Conservation (phyloP, 2,113 vertebrate species). For the Acanthisitta chloris region DNA sequence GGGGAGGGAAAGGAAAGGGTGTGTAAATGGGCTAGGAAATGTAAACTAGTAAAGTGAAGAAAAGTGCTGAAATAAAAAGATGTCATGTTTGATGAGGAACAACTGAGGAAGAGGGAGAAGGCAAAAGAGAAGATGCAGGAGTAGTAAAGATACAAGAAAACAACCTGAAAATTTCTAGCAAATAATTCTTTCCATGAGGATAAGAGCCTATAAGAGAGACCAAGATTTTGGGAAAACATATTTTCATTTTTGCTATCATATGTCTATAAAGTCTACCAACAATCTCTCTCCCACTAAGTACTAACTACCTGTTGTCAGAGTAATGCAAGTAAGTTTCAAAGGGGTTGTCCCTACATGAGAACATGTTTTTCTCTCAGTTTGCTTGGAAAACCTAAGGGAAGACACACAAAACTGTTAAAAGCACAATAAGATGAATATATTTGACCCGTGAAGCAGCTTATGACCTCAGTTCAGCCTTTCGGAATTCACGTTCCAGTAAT, state of each 20-base stretch:
- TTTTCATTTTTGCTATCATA: neutral
- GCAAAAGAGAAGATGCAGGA: neutral
- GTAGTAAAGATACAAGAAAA: neutral
- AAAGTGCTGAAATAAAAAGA: neutral
- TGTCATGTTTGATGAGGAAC: neutral
- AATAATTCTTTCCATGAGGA: neutral
- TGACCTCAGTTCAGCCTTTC: neutral
- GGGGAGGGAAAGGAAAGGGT: neutral
- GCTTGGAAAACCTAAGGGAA: neutral
- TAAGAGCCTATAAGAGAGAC: neutral
- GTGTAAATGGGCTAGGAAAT: neutral
- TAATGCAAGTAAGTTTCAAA: neutral
- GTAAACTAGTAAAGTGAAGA: neutral
- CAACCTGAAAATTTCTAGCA: neutral
- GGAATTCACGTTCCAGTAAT: neutral
- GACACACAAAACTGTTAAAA: neutral
- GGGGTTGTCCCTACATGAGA: neutral
- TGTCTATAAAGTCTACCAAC: neutral
- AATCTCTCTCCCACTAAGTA: neutral
- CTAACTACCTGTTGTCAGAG: neutral
- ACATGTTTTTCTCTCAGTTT: neutral
- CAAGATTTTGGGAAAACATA: neutral
- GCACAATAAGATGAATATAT: neutral
- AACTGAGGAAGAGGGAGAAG: neutral
- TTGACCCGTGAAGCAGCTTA: neutral